Conservation (phyloP, 2,888 invertebrate genomes). For the Scaptomyza polygonia region DNA sequence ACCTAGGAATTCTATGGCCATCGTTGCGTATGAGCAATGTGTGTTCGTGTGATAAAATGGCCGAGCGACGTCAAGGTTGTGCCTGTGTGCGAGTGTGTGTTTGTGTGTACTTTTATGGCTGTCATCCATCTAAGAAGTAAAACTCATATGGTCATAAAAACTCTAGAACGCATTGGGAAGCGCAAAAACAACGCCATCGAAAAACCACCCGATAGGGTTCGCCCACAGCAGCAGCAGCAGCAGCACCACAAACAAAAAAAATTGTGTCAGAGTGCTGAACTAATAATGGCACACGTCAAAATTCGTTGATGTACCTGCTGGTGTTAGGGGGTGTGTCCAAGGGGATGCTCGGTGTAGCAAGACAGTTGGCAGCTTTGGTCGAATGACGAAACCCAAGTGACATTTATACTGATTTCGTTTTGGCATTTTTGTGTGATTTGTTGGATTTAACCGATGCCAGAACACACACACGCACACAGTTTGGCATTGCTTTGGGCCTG, state of each 20-base stretch:
- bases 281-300: constrained; percentile 83
- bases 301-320: constrained; percentile 73
- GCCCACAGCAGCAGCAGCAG: constrained; percentile 26
- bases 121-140: constrained; percentile 76
- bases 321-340: constrained; percentile 10
- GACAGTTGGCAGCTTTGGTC: constrained; percentile 54
- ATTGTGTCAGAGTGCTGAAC: constrained; percentile 81
- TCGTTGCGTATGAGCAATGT: constrained; percentile 77
- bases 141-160: constrained; percentile 78
- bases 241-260: constrained; percentile 14
- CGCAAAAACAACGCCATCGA: constrained; percentile 60
- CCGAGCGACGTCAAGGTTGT: constrained; percentile 65
- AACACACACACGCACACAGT: constrained; percentile 33
- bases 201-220: constrained; percentile 42
- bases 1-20: constrained; percentile 61
- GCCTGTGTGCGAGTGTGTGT: constrained; percentile 7
- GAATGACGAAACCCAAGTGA: constrained; percentile 75
- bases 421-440: constrained; percentile 81
- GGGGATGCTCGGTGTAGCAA: constrained; percentile 6
- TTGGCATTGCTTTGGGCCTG: constrained; percentile 20
- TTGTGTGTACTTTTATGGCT: constrained; percentile 67
- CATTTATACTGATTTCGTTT: constrained; percentile 80
- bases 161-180: constrained; percentile 64
- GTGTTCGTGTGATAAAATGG: constrained; percentile 76
- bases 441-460: constrained; percentile 69